These are phyloP conservation scores for Girardinus metallicus DNA, from an alignment of 2,797 vertebrate species.

Conservation along the genomic window DNA sequence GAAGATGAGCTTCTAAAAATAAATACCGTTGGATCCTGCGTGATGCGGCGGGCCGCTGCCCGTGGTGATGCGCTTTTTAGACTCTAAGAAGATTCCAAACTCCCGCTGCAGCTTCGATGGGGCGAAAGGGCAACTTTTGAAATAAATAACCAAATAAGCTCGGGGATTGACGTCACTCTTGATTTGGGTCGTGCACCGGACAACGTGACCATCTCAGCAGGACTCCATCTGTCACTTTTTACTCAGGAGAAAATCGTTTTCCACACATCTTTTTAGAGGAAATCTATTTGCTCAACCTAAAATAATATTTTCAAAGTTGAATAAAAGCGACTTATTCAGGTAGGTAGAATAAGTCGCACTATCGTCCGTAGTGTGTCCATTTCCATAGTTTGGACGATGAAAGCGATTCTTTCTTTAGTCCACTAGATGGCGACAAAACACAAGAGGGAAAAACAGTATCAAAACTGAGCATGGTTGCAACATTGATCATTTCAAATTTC, in stretches of 20 bases:
- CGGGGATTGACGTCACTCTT: background rate
- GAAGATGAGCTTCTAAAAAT: constrained; percentile 67
- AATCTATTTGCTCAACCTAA: background rate
- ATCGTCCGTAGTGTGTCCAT: no score
- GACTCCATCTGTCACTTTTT: constrained; percentile 62
- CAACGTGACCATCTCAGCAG: background rate
- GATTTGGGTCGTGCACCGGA: background rate
- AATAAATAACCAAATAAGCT: background rate
- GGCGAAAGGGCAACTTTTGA: background rate
- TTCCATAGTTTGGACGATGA: no score
- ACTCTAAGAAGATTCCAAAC: background rate
- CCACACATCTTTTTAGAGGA: no score
- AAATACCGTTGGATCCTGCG: constrained; percentile 47
- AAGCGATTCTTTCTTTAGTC: background rate
- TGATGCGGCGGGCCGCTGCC: constrained; percentile 31
- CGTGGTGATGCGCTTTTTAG: constrained; percentile 32
- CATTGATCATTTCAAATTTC: background rate
- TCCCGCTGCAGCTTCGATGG: background rate
- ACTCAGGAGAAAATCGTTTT: background rate
- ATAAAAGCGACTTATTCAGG: background rate
- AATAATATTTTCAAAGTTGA: background rate
- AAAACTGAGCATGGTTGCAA: background rate
- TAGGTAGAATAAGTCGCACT: no score
- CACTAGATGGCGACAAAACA: constrained; percentile 48
- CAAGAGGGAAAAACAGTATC: background rate